Evolutionary conservation across 1,140 invertebrate species (phyloP).

Genomic region (Pteromalus puparum): DNA sequence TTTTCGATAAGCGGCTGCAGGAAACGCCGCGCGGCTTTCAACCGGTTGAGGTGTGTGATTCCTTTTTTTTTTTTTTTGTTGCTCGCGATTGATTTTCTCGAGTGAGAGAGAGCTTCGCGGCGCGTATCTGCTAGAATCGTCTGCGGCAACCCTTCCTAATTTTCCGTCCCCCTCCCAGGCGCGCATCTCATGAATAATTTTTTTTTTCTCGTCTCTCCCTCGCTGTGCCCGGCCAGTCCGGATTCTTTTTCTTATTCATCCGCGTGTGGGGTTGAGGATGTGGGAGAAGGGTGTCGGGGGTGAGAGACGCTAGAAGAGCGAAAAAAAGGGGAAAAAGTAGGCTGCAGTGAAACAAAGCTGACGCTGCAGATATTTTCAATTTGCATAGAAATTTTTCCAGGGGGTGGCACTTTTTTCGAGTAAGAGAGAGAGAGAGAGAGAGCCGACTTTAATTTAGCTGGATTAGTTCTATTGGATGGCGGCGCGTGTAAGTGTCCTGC

Average conservation of each 20-base stretch:
- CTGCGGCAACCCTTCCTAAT: conserved; percentile 36
- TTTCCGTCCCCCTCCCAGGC: background rate
- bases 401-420: background rate
- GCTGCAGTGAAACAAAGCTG: conserved; percentile 26
- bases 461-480: background rate
- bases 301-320: background rate
- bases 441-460: background rate
- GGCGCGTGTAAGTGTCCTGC: background rate
- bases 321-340: conserved; percentile 29
- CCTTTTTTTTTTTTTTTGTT: background rate
- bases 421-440: no score
- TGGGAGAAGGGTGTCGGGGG: background rate
- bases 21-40: background rate
- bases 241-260: conserved; percentile 38
- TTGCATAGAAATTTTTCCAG: conserved; percentile 35
- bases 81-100: background rate
- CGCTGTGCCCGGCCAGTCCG: background rate
- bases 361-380: conserved; percentile 46
- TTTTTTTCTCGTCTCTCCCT: conserved; percentile 21
- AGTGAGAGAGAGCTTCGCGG: background rate
- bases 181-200: conserved; percentile 52
- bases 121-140: background rate
- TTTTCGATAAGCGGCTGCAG: conserved; percentile 7
- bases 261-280: background rate
- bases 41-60: background rate